A percentile compares a stretch with the other conserved stretches of the same genome.
Conservation (phyloP, 2,113 vertebrate genomes). For the Otocyon megalotis region DNA sequence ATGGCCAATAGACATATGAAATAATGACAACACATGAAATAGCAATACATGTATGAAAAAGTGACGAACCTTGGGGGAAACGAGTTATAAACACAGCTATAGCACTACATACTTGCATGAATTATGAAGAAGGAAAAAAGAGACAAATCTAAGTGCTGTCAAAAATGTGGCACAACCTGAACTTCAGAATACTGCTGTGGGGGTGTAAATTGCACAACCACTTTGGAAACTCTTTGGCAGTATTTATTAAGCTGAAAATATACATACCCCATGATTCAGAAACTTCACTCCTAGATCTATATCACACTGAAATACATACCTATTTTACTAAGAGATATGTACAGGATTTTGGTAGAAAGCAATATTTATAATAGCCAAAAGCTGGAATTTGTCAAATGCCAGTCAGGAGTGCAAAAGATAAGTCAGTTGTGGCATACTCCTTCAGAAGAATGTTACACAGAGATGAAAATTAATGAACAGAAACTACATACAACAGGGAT, state of each 20-base stretch:
- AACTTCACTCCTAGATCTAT: background rate
- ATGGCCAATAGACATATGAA: background rate
- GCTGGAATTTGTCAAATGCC: background rate
- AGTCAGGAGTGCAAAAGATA: background rate
- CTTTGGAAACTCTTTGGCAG: background rate
- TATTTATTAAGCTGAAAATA: conserved; percentile 16
- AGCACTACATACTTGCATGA: background rate
- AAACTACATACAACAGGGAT: background rate
- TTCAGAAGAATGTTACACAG: background rate
- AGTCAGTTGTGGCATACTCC: background rate
- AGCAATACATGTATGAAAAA: background rate
- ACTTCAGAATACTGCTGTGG: background rate
- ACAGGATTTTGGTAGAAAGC: background rate
- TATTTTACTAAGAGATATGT: background rate
- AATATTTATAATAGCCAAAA: background rate
- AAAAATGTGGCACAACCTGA: background rate
- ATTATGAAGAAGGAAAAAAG: background rate
- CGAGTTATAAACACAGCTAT: background rate
- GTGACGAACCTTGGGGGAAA: background rate
- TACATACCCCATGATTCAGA: background rate
- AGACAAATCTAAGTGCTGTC: background rate
- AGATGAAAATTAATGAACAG: background rate
- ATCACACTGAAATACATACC: background rate
- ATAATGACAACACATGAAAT: background rate
- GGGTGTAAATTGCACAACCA: background rate